Percentiles rank a stretch among this genome's conserved stretches.
Conservation (phyloP, 2,797 vertebrate species). For the Oceanodroma leucorhoa region DNA sequence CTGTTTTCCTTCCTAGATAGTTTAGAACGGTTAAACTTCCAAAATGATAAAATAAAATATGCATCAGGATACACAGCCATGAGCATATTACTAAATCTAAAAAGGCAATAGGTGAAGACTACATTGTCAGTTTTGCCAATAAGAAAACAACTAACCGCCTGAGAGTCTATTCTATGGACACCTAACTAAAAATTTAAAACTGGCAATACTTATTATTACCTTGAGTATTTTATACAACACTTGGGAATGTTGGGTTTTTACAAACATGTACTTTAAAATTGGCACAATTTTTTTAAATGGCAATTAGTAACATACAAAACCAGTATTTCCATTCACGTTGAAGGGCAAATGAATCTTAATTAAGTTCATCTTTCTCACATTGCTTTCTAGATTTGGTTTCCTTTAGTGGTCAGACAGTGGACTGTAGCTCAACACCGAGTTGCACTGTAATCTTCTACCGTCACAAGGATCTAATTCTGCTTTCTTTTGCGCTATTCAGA, state of each 20-base stretch:
- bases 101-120: slow-evolving; percentile 60
- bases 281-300: slow-evolving; percentile 71
- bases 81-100: slow-evolving; percentile 14
- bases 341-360: not conserved
- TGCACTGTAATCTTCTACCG: not conserved
- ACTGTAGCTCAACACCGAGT: slow-evolving; percentile 13
- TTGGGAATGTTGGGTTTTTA: slow-evolving; percentile 58
- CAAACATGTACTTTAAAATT: slow-evolving; percentile 66
- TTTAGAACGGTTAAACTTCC: not conserved
- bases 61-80: slow-evolving; percentile 13
- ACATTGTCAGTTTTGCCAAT: slow-evolving; percentile 41
- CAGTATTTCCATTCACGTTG: slow-evolving; percentile 14
- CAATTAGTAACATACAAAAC: slow-evolving; percentile 53
- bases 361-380: slow-evolving; percentile 35
- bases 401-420: slow-evolving; percentile 30
- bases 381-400: slow-evolving; percentile 50
- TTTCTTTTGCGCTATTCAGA: not conserved
- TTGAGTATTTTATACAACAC: slow-evolving; percentile 53
- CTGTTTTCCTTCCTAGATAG: not conserved
- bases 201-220: slow-evolving; percentile 67
- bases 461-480: slow-evolving; percentile 8
- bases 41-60: not conserved
- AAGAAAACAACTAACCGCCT: slow-evolving; percentile 36
- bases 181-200: slow-evolving; percentile 65
- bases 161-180: slow-evolving; percentile 39